A percentile compares a stretch with the other conserved stretches of the same genome.
These are phyloP conservation scores for Nasonia longicornis DNA, from an alignment of 1,140 invertebrate genomes.

Conservation along the genomic window DNA sequence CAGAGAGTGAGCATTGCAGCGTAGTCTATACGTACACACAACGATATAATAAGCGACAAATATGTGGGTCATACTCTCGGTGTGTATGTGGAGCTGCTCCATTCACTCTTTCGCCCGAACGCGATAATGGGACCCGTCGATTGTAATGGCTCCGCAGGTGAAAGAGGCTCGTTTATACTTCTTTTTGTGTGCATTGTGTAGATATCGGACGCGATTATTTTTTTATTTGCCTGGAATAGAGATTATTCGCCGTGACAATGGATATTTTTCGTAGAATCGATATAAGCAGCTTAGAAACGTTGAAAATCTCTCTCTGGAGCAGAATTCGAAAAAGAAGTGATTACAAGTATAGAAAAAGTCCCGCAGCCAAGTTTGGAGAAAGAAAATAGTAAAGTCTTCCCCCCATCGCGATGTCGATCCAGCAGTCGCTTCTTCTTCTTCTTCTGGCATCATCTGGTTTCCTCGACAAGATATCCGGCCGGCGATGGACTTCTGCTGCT, in stretches of 20 bases:
- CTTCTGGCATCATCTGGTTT: background rate
- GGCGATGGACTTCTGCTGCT: no score
- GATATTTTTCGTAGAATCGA: no score
- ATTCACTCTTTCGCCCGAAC: background rate
- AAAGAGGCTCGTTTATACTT: no score
- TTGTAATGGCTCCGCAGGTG: background rate
- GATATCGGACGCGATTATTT: no score
- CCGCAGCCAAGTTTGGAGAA: background rate
- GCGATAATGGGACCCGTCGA: constrained; percentile 1
- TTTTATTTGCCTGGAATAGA: no score
- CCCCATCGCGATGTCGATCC: background rate
- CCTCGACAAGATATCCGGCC: background rate
- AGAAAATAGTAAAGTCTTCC: background rate
- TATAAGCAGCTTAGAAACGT: no score
- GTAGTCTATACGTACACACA: background rate
- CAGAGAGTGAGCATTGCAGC: background rate
- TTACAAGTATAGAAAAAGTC: no score
- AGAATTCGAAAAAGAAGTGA: no score
- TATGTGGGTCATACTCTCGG: constrained; percentile 6
- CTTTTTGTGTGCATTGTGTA: no score
- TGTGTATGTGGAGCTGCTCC: background rate
- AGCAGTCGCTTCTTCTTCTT: background rate
- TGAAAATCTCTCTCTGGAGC: no score
- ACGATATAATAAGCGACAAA: constrained; percentile 28
- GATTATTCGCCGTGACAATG: no score